Evolutionary conservation across 2,113 vertebrate species (phyloP).

Genomic region (Penelope pileata): DNA sequence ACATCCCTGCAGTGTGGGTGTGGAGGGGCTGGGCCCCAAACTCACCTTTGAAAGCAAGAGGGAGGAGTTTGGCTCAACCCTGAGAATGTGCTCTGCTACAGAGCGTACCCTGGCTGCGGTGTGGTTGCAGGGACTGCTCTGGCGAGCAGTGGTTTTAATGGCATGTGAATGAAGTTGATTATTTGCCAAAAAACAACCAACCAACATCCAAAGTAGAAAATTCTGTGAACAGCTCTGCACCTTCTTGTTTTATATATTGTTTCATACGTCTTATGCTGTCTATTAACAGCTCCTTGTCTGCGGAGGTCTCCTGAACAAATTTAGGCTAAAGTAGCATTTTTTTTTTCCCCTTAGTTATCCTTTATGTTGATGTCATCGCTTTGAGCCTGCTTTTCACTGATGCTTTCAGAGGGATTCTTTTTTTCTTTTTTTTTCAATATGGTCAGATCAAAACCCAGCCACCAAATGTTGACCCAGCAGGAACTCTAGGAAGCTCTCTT

Average conservation of each 20-base stretch:
- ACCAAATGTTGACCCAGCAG: not conserved
- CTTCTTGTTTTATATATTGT: not conserved
- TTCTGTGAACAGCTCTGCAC: not conserved
- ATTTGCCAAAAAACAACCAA: not conserved
- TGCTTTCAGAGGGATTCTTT: not conserved
- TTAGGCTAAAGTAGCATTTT: not conserved
- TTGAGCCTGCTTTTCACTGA: not conserved
- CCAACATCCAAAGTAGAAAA: not conserved
- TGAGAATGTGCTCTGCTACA: not conserved
- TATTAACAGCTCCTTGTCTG: not conserved
- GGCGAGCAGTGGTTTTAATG: not conserved
- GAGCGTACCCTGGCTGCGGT: not conserved
- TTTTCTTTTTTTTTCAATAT: not conserved
- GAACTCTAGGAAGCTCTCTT: not conserved
- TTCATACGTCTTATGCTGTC: not conserved
- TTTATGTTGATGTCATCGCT: not conserved
- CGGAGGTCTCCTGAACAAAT: not conserved
- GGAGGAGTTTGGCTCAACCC: too few relatives aligned
- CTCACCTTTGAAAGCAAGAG: not conserved
- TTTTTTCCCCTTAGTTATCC: not conserved
- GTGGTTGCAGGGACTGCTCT: not conserved
- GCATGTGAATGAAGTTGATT: not conserved
- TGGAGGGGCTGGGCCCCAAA: fast-evolving
- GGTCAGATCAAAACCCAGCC: not conserved
- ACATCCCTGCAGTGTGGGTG: not conserved